These are phyloP conservation scores for Epinephelus fuscoguttatus DNA, from an alignment of 2,113 vertebrate genomes.

Conservation along the genomic window DNA sequence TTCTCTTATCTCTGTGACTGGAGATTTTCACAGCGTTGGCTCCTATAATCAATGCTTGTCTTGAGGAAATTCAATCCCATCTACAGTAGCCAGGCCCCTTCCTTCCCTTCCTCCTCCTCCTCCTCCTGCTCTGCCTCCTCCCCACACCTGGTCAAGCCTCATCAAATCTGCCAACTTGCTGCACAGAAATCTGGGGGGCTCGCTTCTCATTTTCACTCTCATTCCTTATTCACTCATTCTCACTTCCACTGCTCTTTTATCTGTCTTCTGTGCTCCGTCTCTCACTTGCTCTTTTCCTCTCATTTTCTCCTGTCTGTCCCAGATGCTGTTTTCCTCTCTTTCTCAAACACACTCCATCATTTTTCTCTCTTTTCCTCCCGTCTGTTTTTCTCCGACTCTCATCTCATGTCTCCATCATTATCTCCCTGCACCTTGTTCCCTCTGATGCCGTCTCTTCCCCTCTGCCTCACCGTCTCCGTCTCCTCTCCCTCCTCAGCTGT, in stretches of 20 bases:
- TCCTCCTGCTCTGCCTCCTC: slow-evolving; percentile 32
- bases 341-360: slow-evolving; percentile 19
- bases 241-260: slow-evolving; percentile 22
- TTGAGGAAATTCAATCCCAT: slow-evolving; percentile 59
- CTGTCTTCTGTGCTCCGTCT: neutral
- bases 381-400: slow-evolving; percentile 20
- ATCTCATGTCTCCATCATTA: slow-evolving; percentile 51
- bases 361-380: neutral
- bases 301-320: slow-evolving; percentile 19
- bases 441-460: slow-evolving; percentile 5
- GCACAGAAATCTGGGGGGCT: slow-evolving; percentile 35
- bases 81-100: slow-evolving; percentile 14
- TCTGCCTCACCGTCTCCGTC: neutral
- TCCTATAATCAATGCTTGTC: slow-evolving; percentile 58
- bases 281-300: slow-evolving; percentile 24
- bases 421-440: slow-evolving; percentile 41
- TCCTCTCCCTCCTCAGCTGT: slow-evolving; percentile 4
- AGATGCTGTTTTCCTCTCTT: slow-evolving; percentile 22
- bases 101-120: neutral
- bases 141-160: slow-evolving; percentile 63
- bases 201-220: slow-evolving; percentile 60
- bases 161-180: slow-evolving; percentile 60
- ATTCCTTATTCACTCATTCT: slow-evolving; percentile 23
- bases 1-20: slow-evolving; percentile 40
- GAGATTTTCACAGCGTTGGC: slow-evolving; percentile 43